Conservation (phyloP, 2,797 vertebrate species). For the Crenuchus spilurus region DNA sequence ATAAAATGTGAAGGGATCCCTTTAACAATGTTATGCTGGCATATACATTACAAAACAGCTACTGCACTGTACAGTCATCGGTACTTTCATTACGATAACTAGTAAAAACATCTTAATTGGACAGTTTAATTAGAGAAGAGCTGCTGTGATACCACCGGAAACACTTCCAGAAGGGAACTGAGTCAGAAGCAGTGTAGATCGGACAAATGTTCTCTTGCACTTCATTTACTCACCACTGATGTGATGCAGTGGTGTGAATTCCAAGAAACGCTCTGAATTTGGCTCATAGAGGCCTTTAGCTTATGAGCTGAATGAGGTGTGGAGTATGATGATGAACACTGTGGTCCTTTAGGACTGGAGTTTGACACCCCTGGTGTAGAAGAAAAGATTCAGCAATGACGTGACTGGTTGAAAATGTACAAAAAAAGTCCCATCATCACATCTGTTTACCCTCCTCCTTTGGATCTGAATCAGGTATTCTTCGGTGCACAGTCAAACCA, state of each 20-base stretch:
- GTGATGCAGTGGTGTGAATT: not conserved
- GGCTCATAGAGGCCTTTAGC: not conserved
- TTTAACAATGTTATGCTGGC: too few species aligned
- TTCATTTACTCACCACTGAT: not conserved
- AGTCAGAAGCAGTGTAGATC: not conserved
- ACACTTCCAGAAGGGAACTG: not conserved
- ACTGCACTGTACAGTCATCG: too few species aligned
- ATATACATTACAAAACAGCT: too few species aligned
- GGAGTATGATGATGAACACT: not conserved
- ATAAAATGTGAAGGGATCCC: too few species aligned
- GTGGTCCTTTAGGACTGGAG: not conserved
- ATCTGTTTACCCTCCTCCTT: conserved; percentile 42
- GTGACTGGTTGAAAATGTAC: conserved; percentile 51
- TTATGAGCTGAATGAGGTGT: not conserved
- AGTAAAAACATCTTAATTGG: too few species aligned
- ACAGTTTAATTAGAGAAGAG: too few species aligned
- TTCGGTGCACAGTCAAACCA: conserved; percentile 52
- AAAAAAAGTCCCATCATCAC: conserved; percentile 54
- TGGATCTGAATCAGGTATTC: conserved; percentile 58
- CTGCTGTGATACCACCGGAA: not conserved
- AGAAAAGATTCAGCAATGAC: conserved; percentile 15
- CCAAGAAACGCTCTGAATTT: not conserved
- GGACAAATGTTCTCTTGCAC: too few species aligned
- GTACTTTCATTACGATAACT: not conserved
- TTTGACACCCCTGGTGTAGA: not conserved